These are phyloP conservation scores for Ormia ochracea DNA, from an alignment of 2,888 invertebrate genomes.

Conservation along the genomic window DNA sequence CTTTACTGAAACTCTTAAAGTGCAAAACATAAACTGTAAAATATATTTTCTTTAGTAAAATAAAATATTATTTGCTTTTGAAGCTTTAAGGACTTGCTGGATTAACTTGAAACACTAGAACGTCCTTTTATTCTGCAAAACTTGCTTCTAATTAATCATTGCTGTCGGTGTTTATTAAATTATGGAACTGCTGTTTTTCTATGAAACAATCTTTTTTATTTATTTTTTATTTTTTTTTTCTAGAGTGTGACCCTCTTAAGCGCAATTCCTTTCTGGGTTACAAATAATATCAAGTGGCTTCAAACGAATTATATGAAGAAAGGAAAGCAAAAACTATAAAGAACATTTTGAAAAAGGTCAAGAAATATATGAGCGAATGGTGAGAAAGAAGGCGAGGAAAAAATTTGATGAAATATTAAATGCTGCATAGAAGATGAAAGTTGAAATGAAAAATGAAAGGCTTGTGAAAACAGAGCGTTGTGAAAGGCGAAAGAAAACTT, in stretches of 20 bases:
- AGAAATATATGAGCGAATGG: conserved; percentile 27
- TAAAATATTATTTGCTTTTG: no score
- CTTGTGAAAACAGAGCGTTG: background rate
- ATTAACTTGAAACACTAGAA: no score
- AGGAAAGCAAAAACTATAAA: background rate
- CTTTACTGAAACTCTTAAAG: no score
- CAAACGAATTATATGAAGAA: conserved; percentile 23
- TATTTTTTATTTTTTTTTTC: background rate
- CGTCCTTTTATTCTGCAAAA: no score
- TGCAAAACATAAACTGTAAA: no score
- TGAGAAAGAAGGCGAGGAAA: conserved; percentile 7
- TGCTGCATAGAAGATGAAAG: conserved; percentile 55
- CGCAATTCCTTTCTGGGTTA: background rate
- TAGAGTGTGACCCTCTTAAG: conserved; percentile 27
- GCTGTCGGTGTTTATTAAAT: background rate
- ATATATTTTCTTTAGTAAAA: no score
- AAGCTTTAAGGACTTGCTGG: no score
- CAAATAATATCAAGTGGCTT: conserved; percentile 31
- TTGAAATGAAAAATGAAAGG: conserved; percentile 42
- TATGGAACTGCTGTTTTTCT: background rate
- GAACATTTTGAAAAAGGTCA: conserved; percentile 43
- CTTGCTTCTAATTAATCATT: no score
- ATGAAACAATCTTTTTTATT: background rate
- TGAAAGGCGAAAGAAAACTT: conserved; percentile 21
- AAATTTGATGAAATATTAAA: conserved; percentile 58